A percentile compares a stretch with the other conserved stretches of the same genome.
Conservation (phyloP, 2,797 vertebrate genomes). For the Gymnoscopelus braueri region DNA sequence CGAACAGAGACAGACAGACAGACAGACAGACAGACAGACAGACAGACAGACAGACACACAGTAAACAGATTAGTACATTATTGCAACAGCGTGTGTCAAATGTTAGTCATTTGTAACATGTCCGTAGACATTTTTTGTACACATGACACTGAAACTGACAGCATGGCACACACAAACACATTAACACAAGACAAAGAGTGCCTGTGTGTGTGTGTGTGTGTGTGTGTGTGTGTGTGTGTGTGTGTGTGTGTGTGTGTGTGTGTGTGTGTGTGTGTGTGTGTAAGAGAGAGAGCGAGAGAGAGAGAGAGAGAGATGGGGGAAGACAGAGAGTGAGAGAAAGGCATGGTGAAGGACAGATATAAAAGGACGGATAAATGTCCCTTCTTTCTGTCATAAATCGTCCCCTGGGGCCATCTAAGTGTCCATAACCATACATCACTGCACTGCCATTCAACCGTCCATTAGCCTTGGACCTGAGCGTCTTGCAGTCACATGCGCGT, state of each 20-base stretch:
- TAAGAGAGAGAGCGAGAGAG: not conserved
- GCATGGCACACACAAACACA: too few relatives aligned
- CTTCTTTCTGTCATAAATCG: conserved; percentile 61
- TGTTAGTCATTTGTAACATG: not conserved
- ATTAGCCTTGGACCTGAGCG: conserved; percentile 59
- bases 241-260: too few relatives aligned
- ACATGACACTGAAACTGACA: too few relatives aligned
- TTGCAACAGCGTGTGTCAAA: conserved; percentile 15
- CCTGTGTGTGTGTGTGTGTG: not conserved
- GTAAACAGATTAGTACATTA: not conserved
- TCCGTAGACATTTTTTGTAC: too few relatives aligned
- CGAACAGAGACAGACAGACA: not conserved
- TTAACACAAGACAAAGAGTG: not conserved
- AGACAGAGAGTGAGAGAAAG: not conserved
- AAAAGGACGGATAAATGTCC: conserved; percentile 36
- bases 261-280: too few relatives aligned
- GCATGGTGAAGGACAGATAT: conserved; percentile 8
- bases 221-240: too few relatives aligned
- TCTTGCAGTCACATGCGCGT: conserved; percentile 41
- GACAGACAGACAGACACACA: conserved; percentile 14
- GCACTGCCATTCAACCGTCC: conserved; percentile 50
- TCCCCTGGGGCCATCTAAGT: conserved; percentile 61
- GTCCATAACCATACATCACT: conserved; percentile 70
- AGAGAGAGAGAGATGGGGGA: not conserved
- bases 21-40: conserved; percentile 40